Evolutionary conservation across 2,797 vertebrate genomes (phyloP).

Genomic region (Hoplostethus mediterraneus): DNA sequence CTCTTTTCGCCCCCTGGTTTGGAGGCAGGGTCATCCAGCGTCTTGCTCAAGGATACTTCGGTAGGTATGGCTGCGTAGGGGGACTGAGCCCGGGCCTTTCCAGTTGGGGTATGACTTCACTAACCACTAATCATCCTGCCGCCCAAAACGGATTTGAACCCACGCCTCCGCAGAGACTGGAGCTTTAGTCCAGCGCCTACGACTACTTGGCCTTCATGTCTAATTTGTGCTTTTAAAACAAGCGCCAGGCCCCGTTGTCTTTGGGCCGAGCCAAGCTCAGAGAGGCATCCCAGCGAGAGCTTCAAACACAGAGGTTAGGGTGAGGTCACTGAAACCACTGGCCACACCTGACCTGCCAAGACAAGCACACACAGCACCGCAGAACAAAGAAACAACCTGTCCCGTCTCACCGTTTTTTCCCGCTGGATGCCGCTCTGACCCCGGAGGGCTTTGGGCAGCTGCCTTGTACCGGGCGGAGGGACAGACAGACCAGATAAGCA

Average conservation of each 20-base stretch:
- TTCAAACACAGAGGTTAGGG: conserved; percentile 43
- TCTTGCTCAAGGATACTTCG: too few species aligned
- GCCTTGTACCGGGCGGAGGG: conserved; percentile 18
- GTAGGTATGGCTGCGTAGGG: too few species aligned
- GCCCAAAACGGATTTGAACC: too few species aligned
- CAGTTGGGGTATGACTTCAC: not conserved
- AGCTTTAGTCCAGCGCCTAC: not conserved
- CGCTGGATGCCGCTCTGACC: conserved; percentile 34
- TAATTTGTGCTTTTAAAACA: not conserved
- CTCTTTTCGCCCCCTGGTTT: too few species aligned
- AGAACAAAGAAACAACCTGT: conserved; percentile 51
- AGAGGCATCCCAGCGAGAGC: conserved; percentile 34
- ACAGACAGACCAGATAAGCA: conserved; percentile 42
- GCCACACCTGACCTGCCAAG: conserved; percentile 48
- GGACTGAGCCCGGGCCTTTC: too few species aligned
- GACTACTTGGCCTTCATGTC: not conserved
- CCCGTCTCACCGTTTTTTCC: conserved; percentile 15
- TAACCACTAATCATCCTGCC: too few species aligned
- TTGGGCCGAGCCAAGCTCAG: conserved; percentile 1
- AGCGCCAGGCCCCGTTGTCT: not conserved
- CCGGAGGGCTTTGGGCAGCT: conserved; percentile 27
- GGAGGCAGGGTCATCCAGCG: too few species aligned
- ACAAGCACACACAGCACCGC: conserved; percentile 56
- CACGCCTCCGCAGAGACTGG: not conserved
- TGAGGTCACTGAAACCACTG: conserved; percentile 49